Evolutionary conservation across 2,888 invertebrate genomes (phyloP).

Genomic region (Theretra japonica): DNA sequence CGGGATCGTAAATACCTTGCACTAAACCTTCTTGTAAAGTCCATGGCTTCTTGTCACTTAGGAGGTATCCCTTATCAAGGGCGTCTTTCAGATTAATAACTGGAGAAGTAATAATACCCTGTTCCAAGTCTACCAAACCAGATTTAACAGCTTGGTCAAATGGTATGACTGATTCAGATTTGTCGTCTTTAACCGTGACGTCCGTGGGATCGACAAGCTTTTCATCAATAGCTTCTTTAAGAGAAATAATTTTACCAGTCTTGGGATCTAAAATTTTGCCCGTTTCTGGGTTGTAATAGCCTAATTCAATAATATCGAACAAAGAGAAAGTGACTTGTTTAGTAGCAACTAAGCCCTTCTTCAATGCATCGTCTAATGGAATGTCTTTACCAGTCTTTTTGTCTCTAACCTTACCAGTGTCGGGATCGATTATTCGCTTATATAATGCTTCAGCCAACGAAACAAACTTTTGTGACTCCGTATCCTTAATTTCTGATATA

Average conservation of each 20-base stretch:
- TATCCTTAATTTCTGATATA: conserved; percentile 92
- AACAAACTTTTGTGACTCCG: conserved; percentile 88
- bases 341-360: conserved; percentile 88
- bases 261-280: conserved; percentile 91
- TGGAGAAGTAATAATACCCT: conserved; percentile 89
- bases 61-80: conserved; percentile 91
- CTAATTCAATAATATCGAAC: conserved; percentile 89
- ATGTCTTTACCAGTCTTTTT: conserved; percentile 89
- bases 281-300: conserved; percentile 90
- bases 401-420: conserved; percentile 89
- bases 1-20: conserved; percentile 91
- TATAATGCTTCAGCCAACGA: conserved; percentile 90
- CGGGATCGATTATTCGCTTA: conserved; percentile 87
- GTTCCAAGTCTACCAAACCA: conserved; percentile 88
- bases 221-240: conserved; percentile 89
- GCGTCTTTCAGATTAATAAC: conserved; percentile 91
- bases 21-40: conserved; percentile 93
- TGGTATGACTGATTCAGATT: conserved; percentile 86
- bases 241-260: conserved; percentile 89
- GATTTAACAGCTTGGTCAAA: conserved; percentile 88
- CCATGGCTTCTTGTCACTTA: conserved; percentile 92
- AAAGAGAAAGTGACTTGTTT: conserved; percentile 89
- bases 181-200: conserved; percentile 90
- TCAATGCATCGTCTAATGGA: conserved; percentile 88
- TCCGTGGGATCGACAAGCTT: conserved; percentile 89